A percentile compares a stretch with the other conserved stretches of the same genome.
Conservation (phyloP, 2,797 vertebrate genomes). For the Zalophus californianus region DNA sequence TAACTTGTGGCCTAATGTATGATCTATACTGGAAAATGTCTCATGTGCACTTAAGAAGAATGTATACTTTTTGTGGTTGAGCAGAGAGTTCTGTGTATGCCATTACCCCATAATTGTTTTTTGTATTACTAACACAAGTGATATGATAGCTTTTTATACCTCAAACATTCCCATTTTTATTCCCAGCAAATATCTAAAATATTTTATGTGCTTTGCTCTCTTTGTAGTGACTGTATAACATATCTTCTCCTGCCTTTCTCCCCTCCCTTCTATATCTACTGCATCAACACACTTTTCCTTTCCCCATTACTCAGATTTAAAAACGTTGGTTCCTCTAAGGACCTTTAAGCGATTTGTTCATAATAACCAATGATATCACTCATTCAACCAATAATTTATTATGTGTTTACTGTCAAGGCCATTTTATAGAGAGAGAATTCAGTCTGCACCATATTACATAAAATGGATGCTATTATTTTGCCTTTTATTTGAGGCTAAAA, state of each 20-base stretch:
- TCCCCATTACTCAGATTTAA: not conserved
- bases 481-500: conserved; percentile 50
- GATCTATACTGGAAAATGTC: not conserved
- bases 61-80: not conserved
- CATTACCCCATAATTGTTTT: not conserved
- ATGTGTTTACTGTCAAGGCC: not conserved
- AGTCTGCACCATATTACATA: not conserved
- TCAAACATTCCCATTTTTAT: not conserved
- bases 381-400: not conserved
- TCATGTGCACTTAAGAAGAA: not conserved
- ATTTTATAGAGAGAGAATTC: conserved; percentile 26
- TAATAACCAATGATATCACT: not conserved
- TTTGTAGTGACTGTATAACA: not conserved
- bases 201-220: not conserved
- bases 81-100: not conserved
- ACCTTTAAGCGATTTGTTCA: conserved; percentile 2
- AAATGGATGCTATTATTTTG: conserved; percentile 33
- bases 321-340: conserved; percentile 1
- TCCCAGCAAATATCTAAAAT: not conserved
- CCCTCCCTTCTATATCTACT: not conserved
- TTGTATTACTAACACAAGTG: not conserved
- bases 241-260: not conserved
- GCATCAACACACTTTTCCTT: not conserved
- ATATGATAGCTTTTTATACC: not conserved
- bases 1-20: conserved; percentile 4